Conservation (phyloP, 53 echinoderm and acorn worm genomes). For the Patiria pectinifera region DNA sequence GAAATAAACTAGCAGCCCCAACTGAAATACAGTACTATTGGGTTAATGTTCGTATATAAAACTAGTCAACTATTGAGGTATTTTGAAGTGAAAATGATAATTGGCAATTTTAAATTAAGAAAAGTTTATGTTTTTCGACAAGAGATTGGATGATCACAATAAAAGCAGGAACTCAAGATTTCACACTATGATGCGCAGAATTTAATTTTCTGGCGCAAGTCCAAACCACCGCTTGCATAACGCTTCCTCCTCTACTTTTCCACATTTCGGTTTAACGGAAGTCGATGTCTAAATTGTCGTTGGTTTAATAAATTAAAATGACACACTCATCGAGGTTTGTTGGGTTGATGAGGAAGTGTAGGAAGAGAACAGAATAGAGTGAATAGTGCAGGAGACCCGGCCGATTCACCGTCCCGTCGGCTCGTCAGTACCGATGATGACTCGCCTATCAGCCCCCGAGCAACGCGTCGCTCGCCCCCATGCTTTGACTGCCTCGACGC, state of each 20-base stretch:
- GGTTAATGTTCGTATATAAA: too few relatives aligned
- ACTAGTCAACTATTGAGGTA: too few relatives aligned
- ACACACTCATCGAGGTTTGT: slow-evolving; percentile 4
- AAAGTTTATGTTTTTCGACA: too few relatives aligned
- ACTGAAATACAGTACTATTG: too few relatives aligned
- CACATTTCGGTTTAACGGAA: neutral
- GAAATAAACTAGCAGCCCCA: too few relatives aligned
- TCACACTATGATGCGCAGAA: neutral
- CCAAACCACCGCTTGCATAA: neutral
- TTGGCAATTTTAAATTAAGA: too few relatives aligned
- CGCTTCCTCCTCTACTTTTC: neutral
- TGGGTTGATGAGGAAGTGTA: neutral
- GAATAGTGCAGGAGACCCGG: slow-evolving; percentile 48
- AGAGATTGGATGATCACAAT: too few relatives aligned
- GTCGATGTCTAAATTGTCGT: neutral
- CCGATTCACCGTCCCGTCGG: slow-evolving; percentile 6
- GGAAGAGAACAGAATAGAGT: neutral
- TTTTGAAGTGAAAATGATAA: too few relatives aligned
- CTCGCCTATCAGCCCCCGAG: slow-evolving; percentile 41
- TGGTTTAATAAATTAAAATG: neutral
- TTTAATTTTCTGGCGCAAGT: neutral
- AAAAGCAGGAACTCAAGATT: neutral
- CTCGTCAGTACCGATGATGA: slow-evolving; percentile 36
- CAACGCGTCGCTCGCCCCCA: slow-evolving; percentile 42
- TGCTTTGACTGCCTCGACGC: slow-evolving; percentile 4